Evolutionary conservation across 2,113 vertebrate genomes (phyloP).

Genomic region (Solea senegalensis): DNA sequence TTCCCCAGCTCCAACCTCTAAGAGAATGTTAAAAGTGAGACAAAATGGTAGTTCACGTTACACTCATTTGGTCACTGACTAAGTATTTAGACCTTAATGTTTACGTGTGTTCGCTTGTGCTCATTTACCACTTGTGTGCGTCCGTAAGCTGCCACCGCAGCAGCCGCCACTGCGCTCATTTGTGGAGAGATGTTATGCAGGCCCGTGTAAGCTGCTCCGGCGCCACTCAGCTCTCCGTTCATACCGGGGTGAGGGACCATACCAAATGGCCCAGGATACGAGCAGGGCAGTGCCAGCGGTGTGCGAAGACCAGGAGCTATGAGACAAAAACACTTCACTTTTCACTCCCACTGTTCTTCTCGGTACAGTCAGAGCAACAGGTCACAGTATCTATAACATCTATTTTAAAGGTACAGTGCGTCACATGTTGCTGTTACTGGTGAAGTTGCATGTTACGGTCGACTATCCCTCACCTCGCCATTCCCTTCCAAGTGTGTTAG

Average conservation of each 20-base stretch:
- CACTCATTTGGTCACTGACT: background rate
- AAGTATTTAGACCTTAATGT: background rate
- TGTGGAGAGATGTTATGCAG: conserved; percentile 91
- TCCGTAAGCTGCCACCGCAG: conserved; percentile 86
- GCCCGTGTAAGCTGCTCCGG: conserved; percentile 85
- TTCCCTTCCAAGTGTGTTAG: too few relatives aligned
- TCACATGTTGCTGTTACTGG: too few relatives aligned
- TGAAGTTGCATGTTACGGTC: too few relatives aligned
- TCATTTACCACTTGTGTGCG: conserved; percentile 91
- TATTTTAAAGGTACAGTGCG: too few relatives aligned
- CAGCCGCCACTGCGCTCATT: conserved; percentile 90
- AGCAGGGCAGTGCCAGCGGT: conserved; percentile 89
- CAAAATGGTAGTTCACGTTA: background rate
- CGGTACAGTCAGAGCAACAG: too few relatives aligned
- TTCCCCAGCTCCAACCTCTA: too few relatives aligned
- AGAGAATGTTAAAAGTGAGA: too few relatives aligned
- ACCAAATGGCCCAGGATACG: conserved; percentile 89
- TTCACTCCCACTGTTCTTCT: too few relatives aligned
- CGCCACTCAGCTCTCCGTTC: conserved; percentile 91
- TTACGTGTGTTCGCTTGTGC: background rate
- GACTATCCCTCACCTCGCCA: too few relatives aligned
- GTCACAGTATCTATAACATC: too few relatives aligned
- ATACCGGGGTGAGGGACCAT: conserved; percentile 96
- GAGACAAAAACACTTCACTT: background rate
- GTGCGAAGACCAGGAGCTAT: conserved; percentile 88